Conservation (phyloP, 2,113 vertebrate species). For the Dasyornis broadbenti region DNA sequence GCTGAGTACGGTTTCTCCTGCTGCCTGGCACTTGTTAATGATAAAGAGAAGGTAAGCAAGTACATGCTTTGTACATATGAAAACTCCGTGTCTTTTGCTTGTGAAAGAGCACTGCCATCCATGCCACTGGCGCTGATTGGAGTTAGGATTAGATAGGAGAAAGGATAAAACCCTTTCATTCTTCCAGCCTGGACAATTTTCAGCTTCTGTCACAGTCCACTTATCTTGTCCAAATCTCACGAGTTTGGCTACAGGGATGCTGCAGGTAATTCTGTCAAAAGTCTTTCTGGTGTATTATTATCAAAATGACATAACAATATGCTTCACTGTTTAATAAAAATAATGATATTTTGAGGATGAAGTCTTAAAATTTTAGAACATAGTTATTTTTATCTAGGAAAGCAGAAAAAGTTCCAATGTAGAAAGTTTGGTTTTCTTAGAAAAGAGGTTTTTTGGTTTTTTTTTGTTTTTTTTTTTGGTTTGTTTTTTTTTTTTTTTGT, state of each 20-base stretch:
- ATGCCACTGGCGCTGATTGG: neutral
- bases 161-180: neutral
- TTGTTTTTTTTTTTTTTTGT: too few relatives aligned
- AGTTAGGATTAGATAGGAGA: too few relatives aligned
- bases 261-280: neutral
- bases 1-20: neutral
- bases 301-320: neutral
- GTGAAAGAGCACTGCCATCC: neutral
- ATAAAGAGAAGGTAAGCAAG: neutral
- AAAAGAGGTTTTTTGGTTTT: neutral
- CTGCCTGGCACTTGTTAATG: neutral
- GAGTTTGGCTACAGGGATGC: neutral
- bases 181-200: neutral
- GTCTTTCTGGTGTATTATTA: rapidly evolving
- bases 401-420: neutral
- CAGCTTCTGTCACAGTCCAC: too few relatives aligned
- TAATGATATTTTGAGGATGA: neutral
- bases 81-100: neutral
- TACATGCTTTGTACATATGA: neutral
- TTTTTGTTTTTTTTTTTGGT: too few relatives aligned
- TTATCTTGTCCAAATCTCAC: neutral
- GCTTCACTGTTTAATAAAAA: neutral
- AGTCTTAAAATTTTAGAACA: neutral
- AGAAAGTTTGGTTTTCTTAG: neutral
- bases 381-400: neutral